These are phyloP conservation scores for Apodemus speciosus DNA, from an alignment of 2,113 vertebrate genomes.

Conservation along the genomic window DNA sequence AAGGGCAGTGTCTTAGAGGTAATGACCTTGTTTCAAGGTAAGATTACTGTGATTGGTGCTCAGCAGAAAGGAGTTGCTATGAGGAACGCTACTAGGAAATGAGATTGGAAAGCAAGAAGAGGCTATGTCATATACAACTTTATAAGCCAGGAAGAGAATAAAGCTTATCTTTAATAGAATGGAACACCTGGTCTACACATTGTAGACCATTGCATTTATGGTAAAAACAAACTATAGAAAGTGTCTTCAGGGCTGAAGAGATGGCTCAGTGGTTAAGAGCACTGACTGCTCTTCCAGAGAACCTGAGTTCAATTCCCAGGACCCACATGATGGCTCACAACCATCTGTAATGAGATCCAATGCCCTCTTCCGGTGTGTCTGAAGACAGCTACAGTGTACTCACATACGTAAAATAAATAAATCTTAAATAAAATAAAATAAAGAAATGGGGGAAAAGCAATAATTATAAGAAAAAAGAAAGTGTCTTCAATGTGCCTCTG, in stretches of 20 bases:
- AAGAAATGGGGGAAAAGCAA: no score
- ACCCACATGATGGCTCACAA: no score
- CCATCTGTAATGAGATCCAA: no score
- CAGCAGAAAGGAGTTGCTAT: not conserved
- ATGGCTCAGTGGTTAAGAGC: no score
- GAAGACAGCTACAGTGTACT: no score
- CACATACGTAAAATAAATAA: no score
- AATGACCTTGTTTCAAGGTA: not conserved
- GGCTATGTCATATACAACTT: not conserved
- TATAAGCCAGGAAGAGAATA: not conserved
- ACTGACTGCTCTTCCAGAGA: no score
- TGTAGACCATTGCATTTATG: not conserved
- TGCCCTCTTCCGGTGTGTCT: no score
- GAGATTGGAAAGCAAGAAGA: not conserved
- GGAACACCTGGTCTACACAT: not conserved
- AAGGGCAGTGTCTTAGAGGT: not conserved
- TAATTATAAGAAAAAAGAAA: no score
- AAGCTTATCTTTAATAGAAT: not conserved
- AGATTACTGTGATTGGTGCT: not conserved
- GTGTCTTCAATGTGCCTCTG: conserved; percentile 4
- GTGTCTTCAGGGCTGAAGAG: no score
- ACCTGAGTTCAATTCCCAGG: no score
- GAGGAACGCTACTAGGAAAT: not conserved
- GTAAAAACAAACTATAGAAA: conserved; percentile 17
- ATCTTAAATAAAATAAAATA: no score